A percentile compares a stretch with the other conserved stretches of the same genome.
These are phyloP conservation scores for Pipistrellus pipistrellus DNA, from an alignment of 2,797 vertebrate genomes.

Conservation along the genomic window DNA sequence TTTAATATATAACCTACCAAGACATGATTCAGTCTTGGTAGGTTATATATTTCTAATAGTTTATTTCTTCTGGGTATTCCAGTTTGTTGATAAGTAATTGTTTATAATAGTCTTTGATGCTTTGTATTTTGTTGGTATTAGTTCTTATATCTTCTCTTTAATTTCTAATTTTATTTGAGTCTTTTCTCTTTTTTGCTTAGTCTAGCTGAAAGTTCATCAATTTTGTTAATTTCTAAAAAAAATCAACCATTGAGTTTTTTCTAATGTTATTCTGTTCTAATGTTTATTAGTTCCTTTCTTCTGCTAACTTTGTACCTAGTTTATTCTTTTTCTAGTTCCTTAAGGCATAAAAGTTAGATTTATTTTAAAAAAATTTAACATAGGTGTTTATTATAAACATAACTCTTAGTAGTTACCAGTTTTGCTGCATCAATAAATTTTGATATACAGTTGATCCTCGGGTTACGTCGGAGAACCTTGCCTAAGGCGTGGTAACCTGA, in stretches of 20 bases:
- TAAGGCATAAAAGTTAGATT: neutral
- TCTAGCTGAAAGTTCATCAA: neutral
- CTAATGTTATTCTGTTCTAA: neutral
- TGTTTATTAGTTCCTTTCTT: neutral
- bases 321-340: neutral
- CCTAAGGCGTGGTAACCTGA: no score
- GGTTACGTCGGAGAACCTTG: no score
- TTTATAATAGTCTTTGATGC: neutral
- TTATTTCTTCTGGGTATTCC: neutral
- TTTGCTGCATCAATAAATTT: neutral
- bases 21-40: neutral
- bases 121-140: neutral
- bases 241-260: neutral
- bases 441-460: neutral
- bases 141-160: neutral
- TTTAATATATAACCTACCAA: no score
- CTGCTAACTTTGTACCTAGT: neutral
- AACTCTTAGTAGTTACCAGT: neutral
- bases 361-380: neutral
- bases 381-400: neutral
- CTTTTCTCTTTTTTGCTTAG: neutral
- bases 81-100: neutral
- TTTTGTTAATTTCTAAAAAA: neutral
- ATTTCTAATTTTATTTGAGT: conserved; percentile 9
- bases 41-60: neutral